A percentile compares a stretch with the other conserved stretches of the same genome.
These are phyloP conservation scores for Fulica atra DNA, from an alignment of 2,113 vertebrate species.

Conservation along the genomic window DNA sequence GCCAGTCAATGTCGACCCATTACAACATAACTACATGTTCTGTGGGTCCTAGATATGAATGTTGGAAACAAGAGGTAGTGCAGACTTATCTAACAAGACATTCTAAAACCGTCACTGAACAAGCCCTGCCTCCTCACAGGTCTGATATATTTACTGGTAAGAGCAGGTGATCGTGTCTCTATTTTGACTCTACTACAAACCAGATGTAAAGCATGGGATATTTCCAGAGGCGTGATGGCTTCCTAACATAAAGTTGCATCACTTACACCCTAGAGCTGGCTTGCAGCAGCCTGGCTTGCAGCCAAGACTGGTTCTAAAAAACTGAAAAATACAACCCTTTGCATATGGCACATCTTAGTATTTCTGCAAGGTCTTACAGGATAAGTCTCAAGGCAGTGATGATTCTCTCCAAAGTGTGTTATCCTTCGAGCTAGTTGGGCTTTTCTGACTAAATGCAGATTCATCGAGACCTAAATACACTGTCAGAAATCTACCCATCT, in stretches of 20 bases:
- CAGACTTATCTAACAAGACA: neutral
- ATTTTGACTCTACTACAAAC: neutral
- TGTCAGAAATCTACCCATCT: neutral
- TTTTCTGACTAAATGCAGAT: neutral
- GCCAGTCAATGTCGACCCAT: neutral
- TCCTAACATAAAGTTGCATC: neutral
- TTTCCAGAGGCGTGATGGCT: neutral
- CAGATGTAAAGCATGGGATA: neutral
- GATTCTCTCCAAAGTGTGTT: neutral
- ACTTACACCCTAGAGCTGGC: neutral
- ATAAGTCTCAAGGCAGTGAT: neutral
- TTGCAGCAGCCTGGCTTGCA: neutral
- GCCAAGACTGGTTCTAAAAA: neutral
- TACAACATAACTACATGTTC: neutral
- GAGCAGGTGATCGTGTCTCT: neutral
- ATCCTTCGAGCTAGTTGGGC: neutral
- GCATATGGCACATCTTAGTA: neutral
- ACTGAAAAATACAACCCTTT: neutral
- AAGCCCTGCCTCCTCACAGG: neutral
- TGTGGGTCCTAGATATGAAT: neutral
- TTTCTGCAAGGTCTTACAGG: neutral
- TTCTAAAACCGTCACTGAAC: neutral
- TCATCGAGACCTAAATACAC: neutral
- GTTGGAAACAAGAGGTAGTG: neutral
- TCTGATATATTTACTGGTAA: neutral